Percentiles rank a stretch among this genome's conserved stretches.
Evolutionary conservation across 1,140 invertebrate genomes (phyloP).

Genomic region (Oryctes rhinoceros): DNA sequence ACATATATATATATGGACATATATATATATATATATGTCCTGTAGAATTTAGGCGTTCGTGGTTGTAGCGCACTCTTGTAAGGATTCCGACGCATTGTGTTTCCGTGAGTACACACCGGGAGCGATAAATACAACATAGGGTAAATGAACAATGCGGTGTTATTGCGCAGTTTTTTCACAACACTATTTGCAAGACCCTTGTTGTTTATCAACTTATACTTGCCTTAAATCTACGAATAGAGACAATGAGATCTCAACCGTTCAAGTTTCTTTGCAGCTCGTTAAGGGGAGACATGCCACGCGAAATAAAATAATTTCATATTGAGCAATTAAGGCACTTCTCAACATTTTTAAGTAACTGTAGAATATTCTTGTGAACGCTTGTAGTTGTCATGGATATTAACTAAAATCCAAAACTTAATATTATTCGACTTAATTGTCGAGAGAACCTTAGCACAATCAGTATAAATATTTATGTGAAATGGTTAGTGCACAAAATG

Average conservation of each 20-base stretch:
- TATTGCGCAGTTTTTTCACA: background rate
- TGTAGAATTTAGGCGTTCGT: slow-evolving; percentile 1
- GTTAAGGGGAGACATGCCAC: background rate
- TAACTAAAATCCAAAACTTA: too few relatives aligned
- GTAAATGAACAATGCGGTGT: background rate
- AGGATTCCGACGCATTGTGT: slow-evolving; percentile 10
- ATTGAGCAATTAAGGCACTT: too few relatives aligned
- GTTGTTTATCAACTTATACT: background rate
- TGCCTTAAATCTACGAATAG: background rate
- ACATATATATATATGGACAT: too few relatives aligned
- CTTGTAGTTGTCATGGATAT: too few relatives aligned
- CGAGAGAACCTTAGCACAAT: too few relatives aligned
- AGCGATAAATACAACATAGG: background rate
- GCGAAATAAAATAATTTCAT: background rate
- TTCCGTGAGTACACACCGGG: background rate
- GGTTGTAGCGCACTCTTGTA: slow-evolving; percentile 4
- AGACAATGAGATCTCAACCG: background rate
- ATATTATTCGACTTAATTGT: too few relatives aligned
- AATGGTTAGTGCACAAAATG: too few relatives aligned
- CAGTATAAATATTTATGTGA: too few relatives aligned
- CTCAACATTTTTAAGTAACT: too few relatives aligned
- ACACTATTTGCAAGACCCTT: background rate
- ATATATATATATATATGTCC: too few relatives aligned
- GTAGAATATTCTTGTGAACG: too few relatives aligned
- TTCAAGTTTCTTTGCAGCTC: background rate